phyloP scores from a whole-genome alignment of 2,888 invertebrate genomes.

The Orthosia gothica region DNA sequence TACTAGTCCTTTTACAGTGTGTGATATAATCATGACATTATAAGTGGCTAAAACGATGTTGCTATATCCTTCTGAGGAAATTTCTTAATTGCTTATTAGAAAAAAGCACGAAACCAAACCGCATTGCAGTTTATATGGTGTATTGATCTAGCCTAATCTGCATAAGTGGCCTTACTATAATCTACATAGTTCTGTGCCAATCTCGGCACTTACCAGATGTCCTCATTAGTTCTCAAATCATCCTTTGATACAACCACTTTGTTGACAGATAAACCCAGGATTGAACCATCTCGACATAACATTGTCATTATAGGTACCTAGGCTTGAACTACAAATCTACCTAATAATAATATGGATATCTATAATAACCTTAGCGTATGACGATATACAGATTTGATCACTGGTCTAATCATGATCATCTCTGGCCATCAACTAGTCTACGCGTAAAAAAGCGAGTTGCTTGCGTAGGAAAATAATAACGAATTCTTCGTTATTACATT shows the following conservation, averaged over 20 bases:
- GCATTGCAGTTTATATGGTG: neutral
- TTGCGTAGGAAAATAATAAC: neutral
- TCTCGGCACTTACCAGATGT: neutral
- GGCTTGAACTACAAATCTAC: neutral
- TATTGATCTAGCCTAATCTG: neutral
- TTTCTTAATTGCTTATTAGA: neutral
- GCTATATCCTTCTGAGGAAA: neutral
- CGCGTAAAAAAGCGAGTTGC: neutral
- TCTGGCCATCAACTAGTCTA: neutral
- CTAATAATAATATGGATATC: neutral
- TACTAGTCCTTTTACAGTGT: neutral
- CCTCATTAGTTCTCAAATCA: neutral
- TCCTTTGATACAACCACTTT: neutral
- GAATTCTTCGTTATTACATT: neutral
- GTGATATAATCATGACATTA: conserved; percentile 27
- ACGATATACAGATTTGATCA: neutral
- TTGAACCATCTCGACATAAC: neutral
- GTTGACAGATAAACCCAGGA: neutral
- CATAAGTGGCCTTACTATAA: neutral
- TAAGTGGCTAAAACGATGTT: neutral
- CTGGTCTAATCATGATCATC: neutral
- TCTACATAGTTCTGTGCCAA: neutral
- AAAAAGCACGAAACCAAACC: neutral
- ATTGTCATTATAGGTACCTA: too few species aligned
- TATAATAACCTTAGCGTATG: neutral